Evolutionary conservation across 1,140 invertebrate genomes (phyloP).

Genomic region (Oryzaephilus surinamensis): DNA sequence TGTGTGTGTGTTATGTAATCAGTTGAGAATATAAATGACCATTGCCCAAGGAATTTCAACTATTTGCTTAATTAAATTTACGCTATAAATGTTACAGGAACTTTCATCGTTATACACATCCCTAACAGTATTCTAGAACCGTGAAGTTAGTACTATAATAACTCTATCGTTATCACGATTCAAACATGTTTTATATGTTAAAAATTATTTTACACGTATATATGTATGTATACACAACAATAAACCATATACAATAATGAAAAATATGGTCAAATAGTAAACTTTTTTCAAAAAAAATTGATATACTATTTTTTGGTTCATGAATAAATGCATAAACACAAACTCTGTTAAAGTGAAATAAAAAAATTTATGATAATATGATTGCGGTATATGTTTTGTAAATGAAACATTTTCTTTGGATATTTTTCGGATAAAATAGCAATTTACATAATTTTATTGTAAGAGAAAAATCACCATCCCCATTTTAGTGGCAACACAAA

Average conservation of each 20-base stretch:
- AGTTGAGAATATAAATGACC: conserved; percentile 29
- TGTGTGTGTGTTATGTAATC: conserved; percentile 27
- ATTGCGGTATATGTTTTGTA: conserved; percentile 29
- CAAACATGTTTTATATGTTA: too few species aligned
- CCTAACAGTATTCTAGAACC: too few species aligned
- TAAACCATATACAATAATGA: too few species aligned
- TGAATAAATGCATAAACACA: conserved; percentile 23
- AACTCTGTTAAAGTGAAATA: conserved; percentile 23
- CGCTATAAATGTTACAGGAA: conserved; percentile 27
- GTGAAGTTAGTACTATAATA: too few species aligned
- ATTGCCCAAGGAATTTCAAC: conserved; percentile 29
- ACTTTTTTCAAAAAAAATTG: too few species aligned
- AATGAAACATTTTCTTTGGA: conserved; percentile 29
- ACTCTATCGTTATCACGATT: too few species aligned
- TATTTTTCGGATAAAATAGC: conserved; percentile 26
- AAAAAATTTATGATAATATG: conserved; percentile 25
- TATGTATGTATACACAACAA: too few species aligned
- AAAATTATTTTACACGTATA: too few species aligned
- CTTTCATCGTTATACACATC: too few species aligned
- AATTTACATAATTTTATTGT: conserved; percentile 31
- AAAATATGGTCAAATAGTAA: too few species aligned
- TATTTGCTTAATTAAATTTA: conserved; percentile 31
- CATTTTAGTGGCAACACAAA: too few species aligned
- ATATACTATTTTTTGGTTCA: too few species aligned
- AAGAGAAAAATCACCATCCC: conserved; percentile 13